phyloP scores from a whole-genome alignment of 2,888 invertebrate genomes.

The Parnassius glacialis region DNA sequence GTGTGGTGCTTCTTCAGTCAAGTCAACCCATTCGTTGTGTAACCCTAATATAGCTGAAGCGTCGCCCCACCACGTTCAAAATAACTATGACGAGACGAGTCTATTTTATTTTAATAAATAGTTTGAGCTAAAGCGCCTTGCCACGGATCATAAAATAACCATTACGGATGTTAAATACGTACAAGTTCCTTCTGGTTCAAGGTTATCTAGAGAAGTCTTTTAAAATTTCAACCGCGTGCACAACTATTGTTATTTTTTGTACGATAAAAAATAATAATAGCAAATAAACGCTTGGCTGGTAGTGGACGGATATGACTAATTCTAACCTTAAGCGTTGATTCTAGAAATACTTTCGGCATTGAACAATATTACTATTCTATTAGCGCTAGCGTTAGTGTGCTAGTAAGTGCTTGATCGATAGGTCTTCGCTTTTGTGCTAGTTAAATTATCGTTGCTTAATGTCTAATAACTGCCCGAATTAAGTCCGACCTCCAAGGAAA shows the following conservation, averaged over 20 bases:
- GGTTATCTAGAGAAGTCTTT: slow-evolving; percentile 13
- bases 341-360: slow-evolving; percentile 12
- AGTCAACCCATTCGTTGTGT: too few relatives aligned
- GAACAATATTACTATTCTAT: slow-evolving; percentile 6
- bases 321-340: slow-evolving; percentile 7
- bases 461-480: slow-evolving; percentile 11
- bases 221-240: slow-evolving; percentile 23
- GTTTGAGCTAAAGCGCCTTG: too few relatives aligned
- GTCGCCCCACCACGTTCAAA: too few relatives aligned
- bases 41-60: too few relatives aligned
- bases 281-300: slow-evolving; percentile 3
- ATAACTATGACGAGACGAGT: too few relatives aligned
- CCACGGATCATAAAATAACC: neutral
- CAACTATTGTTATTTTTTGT: slow-evolving; percentile 20
- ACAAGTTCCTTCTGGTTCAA: slow-evolving; percentile 18
- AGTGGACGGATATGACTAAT: slow-evolving; percentile 25
- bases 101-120: too few relatives aligned
- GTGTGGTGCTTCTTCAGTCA: too few relatives aligned
- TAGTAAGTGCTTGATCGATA: slow-evolving; percentile 5
- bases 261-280: slow-evolving; percentile 13
- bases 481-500: neutral
- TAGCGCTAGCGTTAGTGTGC: neutral
- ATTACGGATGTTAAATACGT: neutral
- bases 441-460: slow-evolving; percentile 12
- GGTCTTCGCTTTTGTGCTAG: slow-evolving; percentile 19